These are phyloP conservation scores for Dendrolimus pini DNA, from an alignment of 2,888 invertebrate species.

Conservation along the genomic window DNA sequence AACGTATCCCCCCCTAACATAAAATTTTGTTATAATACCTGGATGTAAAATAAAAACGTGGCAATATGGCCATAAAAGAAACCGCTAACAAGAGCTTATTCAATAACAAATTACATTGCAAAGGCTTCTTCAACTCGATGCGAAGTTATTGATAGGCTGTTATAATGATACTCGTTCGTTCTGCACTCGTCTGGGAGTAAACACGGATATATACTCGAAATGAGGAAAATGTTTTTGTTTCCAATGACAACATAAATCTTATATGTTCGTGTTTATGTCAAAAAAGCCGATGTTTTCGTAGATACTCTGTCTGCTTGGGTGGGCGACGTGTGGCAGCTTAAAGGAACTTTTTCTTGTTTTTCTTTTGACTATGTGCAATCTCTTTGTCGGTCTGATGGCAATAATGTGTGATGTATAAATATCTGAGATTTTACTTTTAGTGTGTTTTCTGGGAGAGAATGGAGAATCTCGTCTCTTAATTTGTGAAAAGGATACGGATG, in stretches of 20 bases:
- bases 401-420: too few relatives aligned
- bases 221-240: conserved; percentile 24
- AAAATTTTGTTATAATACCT: too few relatives aligned
- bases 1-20: too few relatives aligned
- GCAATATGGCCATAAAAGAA: not conserved
- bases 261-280: conserved; percentile 13
- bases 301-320: not conserved
- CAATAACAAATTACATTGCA: conserved; percentile 25
- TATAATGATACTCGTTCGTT: conserved; percentile 32
- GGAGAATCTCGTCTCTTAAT: too few relatives aligned
- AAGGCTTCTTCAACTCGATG: conserved; percentile 22
- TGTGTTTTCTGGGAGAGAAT: too few relatives aligned
- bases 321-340: not conserved
- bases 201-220: conserved; percentile 15
- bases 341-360: conserved; percentile 7
- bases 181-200: conserved; percentile 24
- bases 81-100: conserved; percentile 16
- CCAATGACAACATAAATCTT: conserved; percentile 14
- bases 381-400: not conserved
- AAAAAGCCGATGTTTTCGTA: conserved; percentile 2
- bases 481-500: too few relatives aligned
- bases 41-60: not conserved
- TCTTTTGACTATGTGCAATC: conserved; percentile 1
- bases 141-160: conserved; percentile 33
- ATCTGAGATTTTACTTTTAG: too few relatives aligned